These are phyloP conservation scores for Drosophila stalkeri DNA, from an alignment of 2,888 invertebrate genomes.

Conservation along the genomic window DNA sequence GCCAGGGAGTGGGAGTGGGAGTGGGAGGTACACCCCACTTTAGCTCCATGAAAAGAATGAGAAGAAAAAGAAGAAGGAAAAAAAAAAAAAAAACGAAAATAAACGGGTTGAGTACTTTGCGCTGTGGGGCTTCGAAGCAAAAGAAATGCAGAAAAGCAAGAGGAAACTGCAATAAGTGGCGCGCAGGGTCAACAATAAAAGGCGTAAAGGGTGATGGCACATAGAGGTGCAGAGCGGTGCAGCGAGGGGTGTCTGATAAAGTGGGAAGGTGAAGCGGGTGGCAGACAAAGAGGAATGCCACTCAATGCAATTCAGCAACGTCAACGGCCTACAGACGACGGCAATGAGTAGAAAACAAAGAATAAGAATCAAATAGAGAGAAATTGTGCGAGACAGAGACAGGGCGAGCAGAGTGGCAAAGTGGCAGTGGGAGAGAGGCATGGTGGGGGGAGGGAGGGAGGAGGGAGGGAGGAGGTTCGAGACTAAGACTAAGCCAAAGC, in stretches of 20 bases:
- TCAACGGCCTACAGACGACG: conserved; percentile 75
- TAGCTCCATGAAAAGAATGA: conserved; percentile 25
- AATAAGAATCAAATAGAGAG: conserved; percentile 30
- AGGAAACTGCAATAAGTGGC: conserved; percentile 78
- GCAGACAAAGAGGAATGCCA: conserved; percentile 67
- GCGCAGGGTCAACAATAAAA: conserved; percentile 80
- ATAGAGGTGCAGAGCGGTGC: conserved; percentile 1
- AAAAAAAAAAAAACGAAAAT: conserved; percentile 7
- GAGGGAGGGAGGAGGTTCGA: conserved; percentile 5
- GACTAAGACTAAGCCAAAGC: conserved; percentile 65
- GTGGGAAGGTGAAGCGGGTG: conserved; percentile 12
- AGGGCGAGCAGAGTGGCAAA: neutral
- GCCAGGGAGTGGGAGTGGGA: neutral
- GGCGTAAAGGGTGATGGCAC: too few relatives aligned
- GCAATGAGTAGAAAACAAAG: conserved; percentile 57
- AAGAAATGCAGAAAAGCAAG: conserved; percentile 73
- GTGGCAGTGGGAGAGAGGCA: neutral
- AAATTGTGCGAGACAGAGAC: conserved; percentile 15
- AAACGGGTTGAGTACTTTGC: conserved; percentile 74
- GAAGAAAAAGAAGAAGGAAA: neutral
- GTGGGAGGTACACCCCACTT: conserved; percentile 26
- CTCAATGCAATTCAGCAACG: conserved; percentile 66
- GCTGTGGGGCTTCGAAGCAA: conserved; percentile 80
- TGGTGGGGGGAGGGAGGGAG: conserved; percentile 16
- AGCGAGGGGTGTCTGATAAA: conserved; percentile 7